Evolutionary conservation across 2,797 vertebrate species (phyloP), one percentile per base, ranked within the genome.

Genomic region (Capromys pilorides): DNA sequence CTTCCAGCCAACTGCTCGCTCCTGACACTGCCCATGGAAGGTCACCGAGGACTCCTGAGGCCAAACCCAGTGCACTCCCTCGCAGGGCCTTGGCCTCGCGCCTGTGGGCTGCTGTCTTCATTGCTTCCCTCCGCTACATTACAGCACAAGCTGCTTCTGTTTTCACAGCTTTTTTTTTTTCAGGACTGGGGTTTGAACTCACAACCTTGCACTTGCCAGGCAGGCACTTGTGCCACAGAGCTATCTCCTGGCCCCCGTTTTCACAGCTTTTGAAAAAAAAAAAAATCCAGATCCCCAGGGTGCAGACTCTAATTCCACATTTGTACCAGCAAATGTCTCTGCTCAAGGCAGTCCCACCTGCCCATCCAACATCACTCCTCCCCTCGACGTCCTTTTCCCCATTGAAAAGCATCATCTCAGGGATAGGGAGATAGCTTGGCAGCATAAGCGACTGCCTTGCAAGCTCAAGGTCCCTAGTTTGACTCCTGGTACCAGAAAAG

Each of bases 1-100:
- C 41, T 24, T 91, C 36, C 83, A 82, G 67, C 36, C 62, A 64
- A 41, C 31, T 0, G 1, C 86, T 83, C 28, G 61, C 62, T 41
- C 24, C 66, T 11, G 31, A 71, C 0, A 0, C 61, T 54, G 41
- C 51, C n/a, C 67, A 73, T 89, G 88, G 71, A 95, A 77, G 83
- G 62, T 86, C 85, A 73, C 91, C 88, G 59, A 86, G 81, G 89
- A 83, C 31, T 54, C n/a, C 31, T 5, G 51, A 88, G 66, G 86
- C 89, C 93, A 90, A 77, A 14, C 16, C 26, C 66, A 36, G 51
- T 0, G 88, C 57, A 3, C 13, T 62, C 33, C 59, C 39, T 5
- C 24, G 28, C 36, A 36, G 90, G 79, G 33, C 75, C 71, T 90
- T 78, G 66, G 79, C 61, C 51, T 90, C 31, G 5, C 41, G 16